Evolutionary conservation across 2,888 invertebrate genomes (phyloP), one percentile per base, ranked within the genome.

Genomic region (Seira sanloemensis): DNA sequence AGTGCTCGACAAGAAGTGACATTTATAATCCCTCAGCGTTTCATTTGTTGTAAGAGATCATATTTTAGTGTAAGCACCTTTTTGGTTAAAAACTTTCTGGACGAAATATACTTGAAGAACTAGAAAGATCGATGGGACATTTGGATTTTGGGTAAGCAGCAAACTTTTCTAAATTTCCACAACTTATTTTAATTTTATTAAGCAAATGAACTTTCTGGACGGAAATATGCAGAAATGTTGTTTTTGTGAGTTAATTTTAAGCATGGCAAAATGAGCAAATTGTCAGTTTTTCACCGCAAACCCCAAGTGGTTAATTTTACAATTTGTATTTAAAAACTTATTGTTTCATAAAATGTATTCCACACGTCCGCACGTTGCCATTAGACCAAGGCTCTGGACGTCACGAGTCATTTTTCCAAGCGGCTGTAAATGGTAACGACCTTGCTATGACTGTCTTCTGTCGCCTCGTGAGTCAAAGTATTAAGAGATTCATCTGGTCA

Each of bases 81-180:
- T 1, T 50, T 50, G 2, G n/a, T 12, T n/a, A n/a, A n/a, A n/a
- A n/a, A n/a, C n/a, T n/a, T n/a, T n/a, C n/a, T n/a, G n/a, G n/a
- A n/a, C n/a, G n/a, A 50, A 50, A 2, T 12, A 50, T 16, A 2
- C 50, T 79, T 54, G 7, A 73, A 46, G 68, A 25, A 75, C 65
- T 81, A 80, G 24, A 76, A 62, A 81, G 81, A 85, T 85, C 85
- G 85, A 85, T 85, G 85, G 85, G 85, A 85, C 85, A 85, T 81
- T 85, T 80, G 81, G 81, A 81, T 58, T 85, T 85, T 80, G 85
- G 85, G 85, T 85, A 78, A 85, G 85, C 25, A 16, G n/a, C n/a
- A n/a, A n/a, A n/a, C n/a, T n/a, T n/a, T n/a, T n/a, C n/a, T n/a
- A n/a, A n/a, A n/a, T n/a, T n/a, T n/a, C n/a, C n/a, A n/a, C n/a